Percentiles rank a stretch among this genome's conserved stretches.
Evolutionary conservation across 2,797 vertebrate genomes (phyloP).

Genomic region (Myotis vivesi): DNA sequence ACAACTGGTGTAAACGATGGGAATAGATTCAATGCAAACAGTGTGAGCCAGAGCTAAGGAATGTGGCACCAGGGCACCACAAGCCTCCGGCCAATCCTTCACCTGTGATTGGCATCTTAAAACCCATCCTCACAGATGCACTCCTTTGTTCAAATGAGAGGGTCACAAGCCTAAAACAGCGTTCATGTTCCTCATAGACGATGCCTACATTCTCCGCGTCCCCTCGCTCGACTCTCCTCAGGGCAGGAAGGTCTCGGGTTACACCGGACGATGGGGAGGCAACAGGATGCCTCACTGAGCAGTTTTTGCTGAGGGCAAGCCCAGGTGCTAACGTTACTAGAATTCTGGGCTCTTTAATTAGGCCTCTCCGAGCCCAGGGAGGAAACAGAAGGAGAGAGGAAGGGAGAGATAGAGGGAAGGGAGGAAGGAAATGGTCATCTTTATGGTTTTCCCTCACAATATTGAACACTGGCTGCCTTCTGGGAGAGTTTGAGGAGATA

Average conservation of each 20-base stretch:
- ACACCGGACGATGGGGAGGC: no score
- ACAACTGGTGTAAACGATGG: background rate
- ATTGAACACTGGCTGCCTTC: background rate
- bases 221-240: fast-evolving
- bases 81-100: background rate
- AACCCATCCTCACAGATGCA: fast-evolving
- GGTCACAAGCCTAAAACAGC: background rate
- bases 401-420: background rate
- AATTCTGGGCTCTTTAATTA: background rate
- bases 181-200: no score
- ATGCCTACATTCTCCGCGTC: fast-evolving
- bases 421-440: background rate
- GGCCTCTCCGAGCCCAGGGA: background rate
- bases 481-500: background rate
- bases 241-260: background rate
- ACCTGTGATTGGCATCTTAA: fast-evolving
- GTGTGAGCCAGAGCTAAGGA: background rate
- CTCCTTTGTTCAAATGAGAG: background rate
- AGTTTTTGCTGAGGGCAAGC: background rate
- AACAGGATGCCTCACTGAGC: fast-evolving
- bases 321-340: background rate
- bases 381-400: background rate
- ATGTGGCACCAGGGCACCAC: fast-evolving
- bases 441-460: background rate
- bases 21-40: fast-evolving